A percentile compares a stretch with the other conserved stretches of the same genome.
Conservation (phyloP, 2,113 vertebrate species). For the Mustela nigripes region DNA sequence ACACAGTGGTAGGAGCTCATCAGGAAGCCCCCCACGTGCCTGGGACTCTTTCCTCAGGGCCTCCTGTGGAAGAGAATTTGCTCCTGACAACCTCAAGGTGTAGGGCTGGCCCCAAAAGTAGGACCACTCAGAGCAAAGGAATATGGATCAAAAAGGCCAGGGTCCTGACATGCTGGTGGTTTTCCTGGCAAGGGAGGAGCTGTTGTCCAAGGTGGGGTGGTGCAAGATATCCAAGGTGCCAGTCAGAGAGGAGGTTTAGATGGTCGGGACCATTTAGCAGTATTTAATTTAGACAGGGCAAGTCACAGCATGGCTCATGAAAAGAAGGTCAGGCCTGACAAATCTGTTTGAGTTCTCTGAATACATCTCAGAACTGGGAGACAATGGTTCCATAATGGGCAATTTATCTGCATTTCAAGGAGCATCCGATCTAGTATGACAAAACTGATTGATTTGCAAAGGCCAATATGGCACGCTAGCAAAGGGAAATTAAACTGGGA, state of each 20-base stretch:
- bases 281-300: background rate
- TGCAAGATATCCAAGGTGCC: background rate
- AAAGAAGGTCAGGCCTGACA: conserved; percentile 55
- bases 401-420: conserved; percentile 52
- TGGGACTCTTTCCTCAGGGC: background rate
- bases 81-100: background rate
- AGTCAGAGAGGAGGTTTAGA: background rate
- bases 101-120: background rate
- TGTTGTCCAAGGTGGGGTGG: background rate
- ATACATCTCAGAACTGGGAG: conserved; percentile 42
- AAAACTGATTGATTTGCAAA: conserved; percentile 72
- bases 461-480: conserved; percentile 8
- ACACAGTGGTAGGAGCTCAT: too few species aligned
- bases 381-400: background rate
- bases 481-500: conserved; percentile 52
- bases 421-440: conserved; percentile 41
- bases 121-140: background rate
- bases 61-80: background rate
- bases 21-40: background rate
- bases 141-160: background rate
- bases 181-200: background rate
- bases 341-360: conserved; percentile 53
- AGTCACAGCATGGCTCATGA: background rate
- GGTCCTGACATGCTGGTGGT: background rate
- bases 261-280: background rate